phyloP scores from a whole-genome alignment of 2,888 invertebrate species.

The Strigamia crassipes region DNA sequence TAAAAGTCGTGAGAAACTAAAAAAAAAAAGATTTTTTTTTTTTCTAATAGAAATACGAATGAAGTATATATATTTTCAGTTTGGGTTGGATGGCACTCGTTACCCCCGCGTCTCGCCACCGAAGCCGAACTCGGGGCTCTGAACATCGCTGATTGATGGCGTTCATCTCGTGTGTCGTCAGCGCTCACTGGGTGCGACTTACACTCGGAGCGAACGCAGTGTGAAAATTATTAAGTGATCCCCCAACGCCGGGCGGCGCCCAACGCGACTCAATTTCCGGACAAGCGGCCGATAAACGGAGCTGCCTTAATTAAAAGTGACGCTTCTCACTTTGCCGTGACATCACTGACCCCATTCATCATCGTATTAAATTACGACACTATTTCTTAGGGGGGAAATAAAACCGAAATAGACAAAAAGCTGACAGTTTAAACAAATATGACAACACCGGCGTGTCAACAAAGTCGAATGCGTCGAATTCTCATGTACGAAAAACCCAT shows the following conservation, averaged over 20 bases:
- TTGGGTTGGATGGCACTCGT: background rate
- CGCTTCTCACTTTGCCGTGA: slow-evolving; percentile 32
- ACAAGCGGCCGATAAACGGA: slow-evolving; percentile 24
- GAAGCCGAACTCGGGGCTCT: background rate
- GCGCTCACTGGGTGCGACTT: slow-evolving; percentile 30
- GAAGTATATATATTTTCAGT: too few relatives aligned
- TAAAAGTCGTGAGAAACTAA: background rate
- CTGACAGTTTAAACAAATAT: background rate
- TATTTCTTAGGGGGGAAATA: background rate
- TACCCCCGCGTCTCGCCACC: background rate
- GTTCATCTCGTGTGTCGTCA: slow-evolving; percentile 30
- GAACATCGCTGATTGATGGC: slow-evolving; percentile 30
- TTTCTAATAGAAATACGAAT: background rate
- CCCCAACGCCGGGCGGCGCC: slow-evolving; percentile 30
- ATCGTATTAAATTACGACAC: slow-evolving; percentile 47
- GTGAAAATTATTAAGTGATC: slow-evolving; percentile 30
- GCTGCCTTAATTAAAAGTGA: slow-evolving; percentile 29
- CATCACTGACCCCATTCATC: slow-evolving; percentile 46
- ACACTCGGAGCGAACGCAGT: slow-evolving; percentile 22
- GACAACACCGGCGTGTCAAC: background rate
- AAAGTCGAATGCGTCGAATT: background rate
- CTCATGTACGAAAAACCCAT: too few relatives aligned
- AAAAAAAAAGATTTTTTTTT: too few relatives aligned
- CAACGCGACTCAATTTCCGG: slow-evolving; percentile 30
- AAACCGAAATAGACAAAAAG: background rate